These are phyloP conservation scores for Venusia cambrica DNA, from an alignment of 2,888 invertebrate species.

Conservation along the genomic window DNA sequence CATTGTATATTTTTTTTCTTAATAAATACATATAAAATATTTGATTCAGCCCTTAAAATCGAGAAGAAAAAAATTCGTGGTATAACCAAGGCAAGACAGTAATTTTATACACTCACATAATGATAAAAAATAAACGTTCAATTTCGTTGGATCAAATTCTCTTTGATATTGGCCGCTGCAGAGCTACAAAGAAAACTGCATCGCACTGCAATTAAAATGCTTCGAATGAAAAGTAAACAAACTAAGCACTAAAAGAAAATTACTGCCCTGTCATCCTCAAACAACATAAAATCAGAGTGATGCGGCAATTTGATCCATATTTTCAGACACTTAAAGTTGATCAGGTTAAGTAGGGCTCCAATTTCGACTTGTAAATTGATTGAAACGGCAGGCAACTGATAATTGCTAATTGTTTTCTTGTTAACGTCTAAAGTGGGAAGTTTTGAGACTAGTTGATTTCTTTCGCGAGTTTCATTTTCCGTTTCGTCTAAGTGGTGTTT, in stretches of 20 bases:
- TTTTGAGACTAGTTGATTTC: slow-evolving; percentile 57
- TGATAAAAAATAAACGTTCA: no score
- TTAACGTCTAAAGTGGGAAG: slow-evolving; percentile 58
- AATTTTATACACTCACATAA: no score
- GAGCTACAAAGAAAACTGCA: slow-evolving; percentile 20
- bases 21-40: no score
- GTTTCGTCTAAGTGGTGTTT: slow-evolving; percentile 48
- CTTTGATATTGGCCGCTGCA: slow-evolving; percentile 10
- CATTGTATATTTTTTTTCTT: no score
- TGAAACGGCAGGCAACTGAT: slow-evolving; percentile 68
- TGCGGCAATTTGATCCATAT: slow-evolving; percentile 29
- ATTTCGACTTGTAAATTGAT: slow-evolving; percentile 70
- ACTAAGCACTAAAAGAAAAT: slow-evolving; percentile 45
- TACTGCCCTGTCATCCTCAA: slow-evolving; percentile 48
- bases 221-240: slow-evolving; percentile 36
- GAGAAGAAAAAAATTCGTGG: no score
- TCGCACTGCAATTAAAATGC: slow-evolving; percentile 30
- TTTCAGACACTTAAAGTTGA: slow-evolving; percentile 12
- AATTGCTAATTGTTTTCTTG: slow-evolving; percentile 76
- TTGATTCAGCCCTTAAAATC: no score
- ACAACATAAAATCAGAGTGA: slow-evolving; percentile 37
- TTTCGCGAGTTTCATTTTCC: slow-evolving; percentile 50
- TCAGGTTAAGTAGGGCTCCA: slow-evolving; percentile 52
- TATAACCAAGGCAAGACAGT: no score
- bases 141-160: slow-evolving; percentile 9